Evolutionary conservation across 2,113 vertebrate genomes (phyloP).

Genomic region (Lonchura striata): DNA sequence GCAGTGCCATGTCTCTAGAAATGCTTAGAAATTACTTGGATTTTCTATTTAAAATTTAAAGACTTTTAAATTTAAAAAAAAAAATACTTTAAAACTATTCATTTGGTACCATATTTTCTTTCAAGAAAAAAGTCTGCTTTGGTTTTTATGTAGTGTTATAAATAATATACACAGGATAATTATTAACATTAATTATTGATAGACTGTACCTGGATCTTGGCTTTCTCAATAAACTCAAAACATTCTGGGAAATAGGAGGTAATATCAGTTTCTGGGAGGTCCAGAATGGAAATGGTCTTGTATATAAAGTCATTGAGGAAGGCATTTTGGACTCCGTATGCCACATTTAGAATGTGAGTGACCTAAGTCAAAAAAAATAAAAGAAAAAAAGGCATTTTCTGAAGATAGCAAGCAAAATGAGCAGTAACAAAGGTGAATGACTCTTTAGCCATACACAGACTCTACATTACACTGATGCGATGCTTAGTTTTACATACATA

Average conservation of each 20-base stretch:
- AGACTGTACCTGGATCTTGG: slow-evolving; percentile 79
- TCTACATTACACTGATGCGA: background rate
- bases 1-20: background rate
- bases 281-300: slow-evolving; percentile 84
- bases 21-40: background rate
- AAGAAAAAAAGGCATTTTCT: background rate
- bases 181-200: background rate
- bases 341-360: slow-evolving; percentile 93
- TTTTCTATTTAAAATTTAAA: background rate
- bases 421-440: background rate
- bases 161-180: background rate
- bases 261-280: slow-evolving; percentile 90
- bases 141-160: background rate
- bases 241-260: slow-evolving; percentile 86
- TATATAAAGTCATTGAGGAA: slow-evolving; percentile 81
- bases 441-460: background rate
- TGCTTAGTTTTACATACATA: background rate
- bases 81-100: background rate
- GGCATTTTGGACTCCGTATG: slow-evolving; percentile 90
- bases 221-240: slow-evolving; percentile 90
- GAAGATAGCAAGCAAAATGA: background rate
- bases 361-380: slow-evolving; percentile 75
- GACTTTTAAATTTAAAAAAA: background rate
- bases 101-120: background rate
- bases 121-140: background rate